Evolutionary conservation across 2,113 vertebrate species (phyloP).

Genomic region (Micronisus gabar): DNA sequence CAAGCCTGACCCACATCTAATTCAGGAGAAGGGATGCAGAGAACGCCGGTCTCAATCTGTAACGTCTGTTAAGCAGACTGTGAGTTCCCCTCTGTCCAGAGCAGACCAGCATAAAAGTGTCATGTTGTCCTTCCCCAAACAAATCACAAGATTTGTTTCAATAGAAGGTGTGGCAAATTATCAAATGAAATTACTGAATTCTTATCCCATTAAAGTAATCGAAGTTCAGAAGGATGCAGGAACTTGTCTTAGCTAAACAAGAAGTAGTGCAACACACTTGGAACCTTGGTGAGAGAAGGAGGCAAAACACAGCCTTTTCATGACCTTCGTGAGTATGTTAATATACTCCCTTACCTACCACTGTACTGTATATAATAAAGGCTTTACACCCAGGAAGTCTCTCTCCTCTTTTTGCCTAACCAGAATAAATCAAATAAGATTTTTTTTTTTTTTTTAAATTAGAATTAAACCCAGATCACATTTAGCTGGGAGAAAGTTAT

Average conservation of each 20-base stretch:
- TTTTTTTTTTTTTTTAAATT: not conserved
- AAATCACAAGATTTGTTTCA: not conserved
- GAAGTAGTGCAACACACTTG: not conserved
- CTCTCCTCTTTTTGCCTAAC: not conserved
- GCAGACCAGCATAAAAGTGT: not conserved
- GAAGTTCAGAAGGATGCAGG: not conserved
- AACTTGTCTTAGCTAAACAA: not conserved
- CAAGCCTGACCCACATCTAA: not conserved
- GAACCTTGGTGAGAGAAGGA: not conserved
- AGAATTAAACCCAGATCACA: not conserved
- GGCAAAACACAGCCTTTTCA: not conserved
- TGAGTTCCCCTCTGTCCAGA: not conserved
- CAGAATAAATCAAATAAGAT: not conserved
- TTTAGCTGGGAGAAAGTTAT: not conserved
- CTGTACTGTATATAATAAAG: not conserved
- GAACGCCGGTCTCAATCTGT: not conserved
- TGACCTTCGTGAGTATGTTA: not conserved
- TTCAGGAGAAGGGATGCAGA: not conserved
- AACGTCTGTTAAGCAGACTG: not conserved
- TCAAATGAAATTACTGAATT: not conserved
- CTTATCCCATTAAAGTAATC: not conserved
- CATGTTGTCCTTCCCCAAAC: not conserved
- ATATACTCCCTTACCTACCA: not conserved
- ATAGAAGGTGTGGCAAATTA: not conserved
- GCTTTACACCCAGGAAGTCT: not conserved